These are phyloP conservation scores for Cephonodes hylas DNA, from an alignment of 2,888 invertebrate genomes.

Conservation along the genomic window DNA sequence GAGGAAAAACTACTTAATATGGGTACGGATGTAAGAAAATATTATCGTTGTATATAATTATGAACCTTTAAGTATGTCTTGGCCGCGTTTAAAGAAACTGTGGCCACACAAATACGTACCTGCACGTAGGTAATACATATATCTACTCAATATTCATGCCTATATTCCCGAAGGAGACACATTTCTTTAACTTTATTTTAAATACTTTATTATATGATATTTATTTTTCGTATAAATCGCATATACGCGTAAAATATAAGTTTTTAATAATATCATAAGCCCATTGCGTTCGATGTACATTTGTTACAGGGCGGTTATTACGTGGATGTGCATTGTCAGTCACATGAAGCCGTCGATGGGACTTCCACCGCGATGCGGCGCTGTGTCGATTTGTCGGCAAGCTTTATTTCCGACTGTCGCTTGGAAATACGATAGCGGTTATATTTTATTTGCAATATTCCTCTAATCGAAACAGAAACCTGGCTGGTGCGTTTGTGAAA, in stretches of 20 bases:
- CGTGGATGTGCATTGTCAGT: not conserved
- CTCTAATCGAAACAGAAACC: constrained; percentile 66
- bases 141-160: too few species aligned
- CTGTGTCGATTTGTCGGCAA: constrained; percentile 47
- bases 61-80: too few species aligned
- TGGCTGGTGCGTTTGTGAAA: constrained; percentile 42
- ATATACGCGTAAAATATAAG: not conserved
- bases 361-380: constrained; percentile 3
- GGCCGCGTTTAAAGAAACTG: too few species aligned
- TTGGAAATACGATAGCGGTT: constrained; percentile 70
- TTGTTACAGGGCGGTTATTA: not conserved
- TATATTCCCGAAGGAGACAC: too few species aligned
- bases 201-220: too few species aligned
- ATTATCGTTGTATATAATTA: too few species aligned
- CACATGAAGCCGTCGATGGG: not conserved
- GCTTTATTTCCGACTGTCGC: constrained; percentile 77
- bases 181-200: too few species aligned
- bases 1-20: too few species aligned
- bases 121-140: too few species aligned
- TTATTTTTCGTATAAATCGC: too few species aligned
- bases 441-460: constrained; percentile 69
- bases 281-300: not conserved
- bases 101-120: too few species aligned
- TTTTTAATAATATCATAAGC: not conserved
- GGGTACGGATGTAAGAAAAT: too few species aligned